Base-by-base conservation (phyloP, 2,113 vertebrate species). In the Ailurus styani region DNA sequence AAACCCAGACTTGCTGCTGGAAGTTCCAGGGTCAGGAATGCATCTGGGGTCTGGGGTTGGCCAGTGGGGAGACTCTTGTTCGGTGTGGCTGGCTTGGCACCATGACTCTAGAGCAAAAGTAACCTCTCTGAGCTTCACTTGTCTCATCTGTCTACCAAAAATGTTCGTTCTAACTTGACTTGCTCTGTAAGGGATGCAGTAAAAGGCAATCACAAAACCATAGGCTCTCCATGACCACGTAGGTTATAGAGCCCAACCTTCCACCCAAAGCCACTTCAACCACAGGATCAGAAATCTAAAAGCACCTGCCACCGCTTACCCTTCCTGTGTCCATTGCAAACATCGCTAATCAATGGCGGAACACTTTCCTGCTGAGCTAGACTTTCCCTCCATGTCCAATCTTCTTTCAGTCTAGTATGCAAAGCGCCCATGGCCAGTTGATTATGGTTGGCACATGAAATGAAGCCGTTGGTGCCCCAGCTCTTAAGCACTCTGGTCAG, bases 361-460 rank as follows among this genome's bases (percentile, higher is more conserved):
- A 12, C 23, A 17, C 79, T 54, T 50, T 78, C n/a, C 34, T 29
- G 47, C 40, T 55, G 34, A 88, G 47, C 34, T 73, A 17, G 45
- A n/a, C 73, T 66, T 45, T 37, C 25, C 42, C 45, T 73, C 47
- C 29, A 45, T 14, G 50, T 42, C 52, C 60, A 60, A 1, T 50
- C 17, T 20, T 81, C 17, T 13, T 27, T 2, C 31, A 25, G n/a
- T 45, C 15, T 34, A 45, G 66, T 8, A 2, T 14, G 40, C 40
- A 45, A 21, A 5, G 55, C 10, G 11, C 18, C 45, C 12, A 10
- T 34, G 20, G 0, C 29, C 6, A 7, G 3, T 0, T 9, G 64
- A 64, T 7, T 0, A 1, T n/a, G 34, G 25, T 15, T 37, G 11
- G 37, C 42, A 47, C 15, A 14, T 7, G 52, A 52, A 18, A 54